Base-by-base conservation (phyloP, 2,797 vertebrate genomes). In the Sebastes steindachneri region DNA sequence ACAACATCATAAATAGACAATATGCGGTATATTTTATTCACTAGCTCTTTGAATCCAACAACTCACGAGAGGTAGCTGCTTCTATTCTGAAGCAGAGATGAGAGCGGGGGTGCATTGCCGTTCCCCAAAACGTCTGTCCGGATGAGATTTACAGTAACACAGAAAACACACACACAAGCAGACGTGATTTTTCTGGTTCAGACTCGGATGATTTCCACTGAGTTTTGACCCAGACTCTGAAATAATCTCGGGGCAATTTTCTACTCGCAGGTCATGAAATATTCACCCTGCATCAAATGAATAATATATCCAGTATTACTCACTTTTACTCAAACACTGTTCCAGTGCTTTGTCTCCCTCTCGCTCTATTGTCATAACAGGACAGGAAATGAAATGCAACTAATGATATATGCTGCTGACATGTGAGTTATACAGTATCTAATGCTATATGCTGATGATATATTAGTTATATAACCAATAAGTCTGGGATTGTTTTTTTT, bases 171-270 rank as follows among this genome's bases (percentile, higher is more conserved):
- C 31, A 17, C 15, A 53, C n/a, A n/a, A 53, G n/a, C 51, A 21
- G 51, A 53, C 41, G 69, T 72, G 64, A 83, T 90, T 80, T n/a
- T 79, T 77, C 72, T 82, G 66, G 29, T 73, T 80, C 73, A 86
- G 88, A 73, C 67, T 81, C 7, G 1, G 3, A 28, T 86, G 82
- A 88, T 92, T 88, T 91, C 88, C 81, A 80, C 86, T 4, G 85
- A 91, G 88, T 87, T 89, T 88, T 91, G 83, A 93, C 84, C 83
- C 83, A 87, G 83, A 89, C 89, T 91, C 10, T 55, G 74, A 82
- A 88, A 87, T 75, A 81, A 88, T 89, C 91, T 86, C 4, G 15
- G 71, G 62, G 83, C 76, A 54, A 54, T 85, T 90, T 89, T 72
- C 6, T 67, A 79, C 78, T 76, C 67, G 0, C 55, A 51, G 66